These are phyloP conservation scores for Alosa alosa DNA, from an alignment of 2,113 vertebrate genomes.

Conservation along the genomic window DNA sequence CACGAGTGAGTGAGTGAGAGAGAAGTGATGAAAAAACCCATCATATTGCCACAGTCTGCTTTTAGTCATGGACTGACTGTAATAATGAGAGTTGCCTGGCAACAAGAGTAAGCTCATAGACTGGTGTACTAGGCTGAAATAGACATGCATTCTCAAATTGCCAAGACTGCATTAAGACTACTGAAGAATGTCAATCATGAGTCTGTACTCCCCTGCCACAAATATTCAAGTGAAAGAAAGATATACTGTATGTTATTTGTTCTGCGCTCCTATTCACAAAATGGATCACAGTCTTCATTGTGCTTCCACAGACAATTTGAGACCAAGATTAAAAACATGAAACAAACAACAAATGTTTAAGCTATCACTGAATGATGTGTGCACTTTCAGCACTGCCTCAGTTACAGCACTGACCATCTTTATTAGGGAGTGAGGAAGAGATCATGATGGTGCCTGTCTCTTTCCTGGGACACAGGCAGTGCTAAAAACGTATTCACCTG, in stretches of 20 bases:
- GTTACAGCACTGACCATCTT: background rate
- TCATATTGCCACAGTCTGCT: background rate
- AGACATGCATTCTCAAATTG: background rate
- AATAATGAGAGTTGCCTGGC: constrained; percentile 36
- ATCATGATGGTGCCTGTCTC: constrained; percentile 1
- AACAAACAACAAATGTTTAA: background rate
- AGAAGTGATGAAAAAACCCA: background rate
- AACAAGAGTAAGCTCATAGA: constrained; percentile 23
- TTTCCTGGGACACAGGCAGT: background rate
- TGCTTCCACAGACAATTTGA: background rate
- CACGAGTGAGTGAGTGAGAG: background rate
- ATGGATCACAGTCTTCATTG: too few relatives aligned
- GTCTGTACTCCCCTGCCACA: background rate
- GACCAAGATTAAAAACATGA: background rate
- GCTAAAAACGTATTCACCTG: background rate
- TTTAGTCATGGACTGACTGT: constrained; percentile 9
- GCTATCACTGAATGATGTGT: background rate
- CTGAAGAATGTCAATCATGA: background rate
- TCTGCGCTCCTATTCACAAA: background rate
- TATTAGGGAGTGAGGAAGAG: constrained; percentile 24
- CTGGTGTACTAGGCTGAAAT: background rate
- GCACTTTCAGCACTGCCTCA: background rate
- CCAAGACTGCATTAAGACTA: background rate
- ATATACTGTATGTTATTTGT: background rate
- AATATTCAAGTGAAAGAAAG: background rate